phyloP scores from a whole-genome alignment of 2,797 vertebrate species.

The Lates japonicus region DNA sequence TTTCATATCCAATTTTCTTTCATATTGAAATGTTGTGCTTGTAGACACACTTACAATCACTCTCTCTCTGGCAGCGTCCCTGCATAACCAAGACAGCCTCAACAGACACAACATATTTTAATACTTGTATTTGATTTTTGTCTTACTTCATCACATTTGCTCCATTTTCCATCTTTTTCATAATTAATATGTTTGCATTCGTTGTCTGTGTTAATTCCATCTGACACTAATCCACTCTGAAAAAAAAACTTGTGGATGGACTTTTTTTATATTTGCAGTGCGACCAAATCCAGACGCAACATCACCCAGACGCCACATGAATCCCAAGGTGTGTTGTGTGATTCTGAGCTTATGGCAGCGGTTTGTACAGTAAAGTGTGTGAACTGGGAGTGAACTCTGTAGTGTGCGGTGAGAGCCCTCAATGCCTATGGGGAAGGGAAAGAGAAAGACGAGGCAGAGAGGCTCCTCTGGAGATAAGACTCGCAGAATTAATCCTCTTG shows the following conservation, averaged over 20 bases:
- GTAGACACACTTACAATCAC: background rate
- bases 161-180: slow-evolving; percentile 41
- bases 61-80: slow-evolving; percentile 7
- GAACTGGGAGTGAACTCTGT: slow-evolving; percentile 71
- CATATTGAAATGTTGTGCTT: slow-evolving; percentile 35
- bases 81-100: slow-evolving; percentile 27
- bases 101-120: slow-evolving; percentile 35
- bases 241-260: slow-evolving; percentile 28
- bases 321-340: background rate
- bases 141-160: slow-evolving; percentile 44
- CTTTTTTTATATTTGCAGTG: background rate
- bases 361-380: slow-evolving; percentile 57
- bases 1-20: slow-evolving; percentile 41
- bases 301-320: background rate
- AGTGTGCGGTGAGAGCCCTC: slow-evolving; percentile 56
- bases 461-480: slow-evolving; percentile 81
- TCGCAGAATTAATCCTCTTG: slow-evolving; percentile 81
- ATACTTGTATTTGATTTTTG: slow-evolving; percentile 40
- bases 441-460: slow-evolving; percentile 71
- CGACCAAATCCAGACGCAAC: background rate
- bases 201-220: slow-evolving; percentile 23
- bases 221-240: slow-evolving; percentile 49
- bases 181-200: slow-evolving; percentile 57
- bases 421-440: slow-evolving; percentile 54
- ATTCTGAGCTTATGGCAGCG: slow-evolving; percentile 37